Evolutionary conservation across 2,888 invertebrate species (phyloP).

Genomic region (Stictocephala bisonia): DNA sequence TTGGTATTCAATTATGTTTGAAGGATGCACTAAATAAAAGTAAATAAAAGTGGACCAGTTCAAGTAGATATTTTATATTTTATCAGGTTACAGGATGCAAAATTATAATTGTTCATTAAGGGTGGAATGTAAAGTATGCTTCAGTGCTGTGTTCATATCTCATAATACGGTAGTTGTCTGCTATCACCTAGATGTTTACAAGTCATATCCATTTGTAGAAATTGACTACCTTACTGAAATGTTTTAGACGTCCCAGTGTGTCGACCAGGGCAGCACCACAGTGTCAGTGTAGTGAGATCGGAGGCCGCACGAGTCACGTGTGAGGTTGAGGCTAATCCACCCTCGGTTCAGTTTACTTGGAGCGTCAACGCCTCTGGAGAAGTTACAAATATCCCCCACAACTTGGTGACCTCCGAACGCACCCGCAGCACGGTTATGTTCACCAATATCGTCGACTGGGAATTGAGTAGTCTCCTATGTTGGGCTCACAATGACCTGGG

Average conservation of each 20-base stretch:
- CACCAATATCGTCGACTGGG: slow-evolving; percentile 76
- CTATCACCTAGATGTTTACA: too few relatives aligned
- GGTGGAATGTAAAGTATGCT: too few relatives aligned
- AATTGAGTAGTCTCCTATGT: slow-evolving; percentile 80
- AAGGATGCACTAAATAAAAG: too few relatives aligned
- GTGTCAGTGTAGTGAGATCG: slow-evolving; percentile 78
- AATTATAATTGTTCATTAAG: too few relatives aligned
- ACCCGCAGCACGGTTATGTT: slow-evolving; percentile 75
- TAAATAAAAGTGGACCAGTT: too few relatives aligned
- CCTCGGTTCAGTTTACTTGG: slow-evolving; percentile 77
- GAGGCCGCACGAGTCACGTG: slow-evolving; percentile 75
- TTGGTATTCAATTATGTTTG: too few relatives aligned
- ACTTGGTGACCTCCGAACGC: slow-evolving; percentile 71
- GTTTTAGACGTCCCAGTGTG: slow-evolving; percentile 77
- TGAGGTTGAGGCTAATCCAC: slow-evolving; percentile 81
- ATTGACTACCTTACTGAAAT: too few relatives aligned
- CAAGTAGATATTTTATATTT: too few relatives aligned
- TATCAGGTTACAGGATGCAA: too few relatives aligned
- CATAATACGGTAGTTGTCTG: too few relatives aligned
- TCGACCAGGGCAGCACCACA: slow-evolving; percentile 74
- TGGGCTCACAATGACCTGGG: slow-evolving; percentile 81
- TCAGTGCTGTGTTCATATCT: too few relatives aligned
- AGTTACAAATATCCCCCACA: slow-evolving; percentile 75
- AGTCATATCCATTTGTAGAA: too few relatives aligned
- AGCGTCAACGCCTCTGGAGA: slow-evolving; percentile 76